phyloP scores from a whole-genome alignment of 1,140 invertebrate genomes.

The Drosophila obscura region DNA sequence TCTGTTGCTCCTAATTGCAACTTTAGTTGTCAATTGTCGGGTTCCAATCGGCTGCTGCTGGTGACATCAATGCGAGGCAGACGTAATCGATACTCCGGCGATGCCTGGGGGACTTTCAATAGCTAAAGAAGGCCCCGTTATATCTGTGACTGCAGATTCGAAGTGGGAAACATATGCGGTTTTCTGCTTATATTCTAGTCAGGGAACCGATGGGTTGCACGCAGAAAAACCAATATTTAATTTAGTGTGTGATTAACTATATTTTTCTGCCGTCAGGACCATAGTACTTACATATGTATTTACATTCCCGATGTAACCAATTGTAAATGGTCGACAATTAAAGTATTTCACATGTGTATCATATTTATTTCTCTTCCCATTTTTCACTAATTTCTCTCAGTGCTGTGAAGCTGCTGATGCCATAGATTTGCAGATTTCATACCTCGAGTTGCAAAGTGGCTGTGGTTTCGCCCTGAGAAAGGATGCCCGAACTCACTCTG shows the following conservation, averaged over 20 bases:
- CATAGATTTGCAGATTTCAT: constrained; percentile 47
- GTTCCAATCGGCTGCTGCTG: background rate
- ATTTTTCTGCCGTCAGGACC: too few relatives aligned
- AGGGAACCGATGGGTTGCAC: too few relatives aligned
- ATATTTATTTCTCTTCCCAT: too few relatives aligned
- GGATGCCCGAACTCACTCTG: constrained; percentile 48
- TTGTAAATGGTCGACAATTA: too few relatives aligned
- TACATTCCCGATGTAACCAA: too few relatives aligned
- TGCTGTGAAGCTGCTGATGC: constrained; percentile 22
- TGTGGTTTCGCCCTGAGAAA: constrained; percentile 17
- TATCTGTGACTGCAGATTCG: constrained; percentile 20
- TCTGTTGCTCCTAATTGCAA: constrained; percentile 36
- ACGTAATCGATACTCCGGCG: constrained; percentile 22
- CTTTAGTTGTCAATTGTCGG: constrained; percentile 42
- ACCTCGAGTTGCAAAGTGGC: constrained; percentile 44
- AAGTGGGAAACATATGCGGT: too few relatives aligned
- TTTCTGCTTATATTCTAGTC: too few relatives aligned
- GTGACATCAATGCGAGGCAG: constrained; percentile 29
- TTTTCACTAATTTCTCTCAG: background rate
- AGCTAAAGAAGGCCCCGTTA: constrained; percentile 9
- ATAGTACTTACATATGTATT: too few relatives aligned
- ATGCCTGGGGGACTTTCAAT: constrained; percentile 9
- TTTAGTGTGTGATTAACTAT: too few relatives aligned
- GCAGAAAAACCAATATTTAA: too few relatives aligned
- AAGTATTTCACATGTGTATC: too few relatives aligned